phyloP scores from a whole-genome alignment of 64 coral and sea anemone species.

The Hydrozoanthus tunicans region DNA sequence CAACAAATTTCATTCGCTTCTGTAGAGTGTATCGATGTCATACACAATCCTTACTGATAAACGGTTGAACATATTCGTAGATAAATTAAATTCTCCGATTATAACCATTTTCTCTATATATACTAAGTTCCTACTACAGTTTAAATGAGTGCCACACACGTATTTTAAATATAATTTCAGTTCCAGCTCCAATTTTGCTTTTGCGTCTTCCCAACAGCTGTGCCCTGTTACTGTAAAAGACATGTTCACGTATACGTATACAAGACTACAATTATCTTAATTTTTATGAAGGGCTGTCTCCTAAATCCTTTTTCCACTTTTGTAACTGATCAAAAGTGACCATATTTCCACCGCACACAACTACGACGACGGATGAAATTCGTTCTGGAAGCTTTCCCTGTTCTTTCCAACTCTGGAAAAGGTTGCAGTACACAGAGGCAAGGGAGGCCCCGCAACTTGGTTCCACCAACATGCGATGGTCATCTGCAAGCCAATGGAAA shows the following conservation, averaged over 20 bases:
- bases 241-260: background rate
- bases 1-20: too few relatives aligned
- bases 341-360: conserved; percentile 92
- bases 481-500: conserved; percentile 64
- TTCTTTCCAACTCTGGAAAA: conserved; percentile 62
- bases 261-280: background rate
- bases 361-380: conserved; percentile 72
- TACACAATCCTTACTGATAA: too few relatives aligned
- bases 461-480: conserved; percentile 94
- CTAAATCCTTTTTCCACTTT: conserved; percentile 84
- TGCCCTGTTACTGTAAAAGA: too few relatives aligned
- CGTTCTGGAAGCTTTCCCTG: conserved; percentile 62
- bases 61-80: too few relatives aligned
- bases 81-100: too few relatives aligned
- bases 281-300: conserved; percentile 29
- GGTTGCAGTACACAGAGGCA: conserved; percentile 71
- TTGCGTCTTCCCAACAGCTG: too few relatives aligned
- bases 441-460: conserved; percentile 86
- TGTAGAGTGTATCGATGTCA: too few relatives aligned
- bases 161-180: too few relatives aligned
- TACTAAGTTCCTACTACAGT: background rate
- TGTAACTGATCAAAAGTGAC: conserved; percentile 76
- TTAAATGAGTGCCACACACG: background rate
- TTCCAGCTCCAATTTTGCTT: too few relatives aligned
- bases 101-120: too few relatives aligned